Percentiles rank a stretch among this genome's conserved stretches.
Conservation (phyloP, 2,113 vertebrate genomes). For the Pseudorasbora parva region DNA sequence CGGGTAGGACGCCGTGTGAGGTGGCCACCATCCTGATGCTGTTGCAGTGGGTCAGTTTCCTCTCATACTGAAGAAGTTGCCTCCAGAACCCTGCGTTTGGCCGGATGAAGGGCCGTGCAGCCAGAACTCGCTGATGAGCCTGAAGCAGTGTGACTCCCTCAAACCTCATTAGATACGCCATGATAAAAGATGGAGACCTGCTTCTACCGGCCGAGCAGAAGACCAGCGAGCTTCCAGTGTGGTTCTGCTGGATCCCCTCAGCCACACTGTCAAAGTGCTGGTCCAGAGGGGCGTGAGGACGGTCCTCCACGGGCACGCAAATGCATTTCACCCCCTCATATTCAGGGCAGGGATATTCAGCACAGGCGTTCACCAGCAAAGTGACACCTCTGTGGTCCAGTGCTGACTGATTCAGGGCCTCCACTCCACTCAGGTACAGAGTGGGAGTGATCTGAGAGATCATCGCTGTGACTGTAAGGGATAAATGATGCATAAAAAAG, state of each 20-base stretch:
- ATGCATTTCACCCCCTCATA: conserved; percentile 60
- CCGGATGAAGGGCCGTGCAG: conserved; percentile 67
- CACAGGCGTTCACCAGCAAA: conserved; percentile 63
- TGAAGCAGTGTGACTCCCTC: conserved; percentile 62
- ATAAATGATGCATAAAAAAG: not conserved
- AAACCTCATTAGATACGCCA: conserved; percentile 79
- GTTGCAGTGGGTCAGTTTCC: conserved; percentile 65
- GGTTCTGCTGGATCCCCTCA: conserved; percentile 66
- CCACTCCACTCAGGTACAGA: conserved; percentile 71
- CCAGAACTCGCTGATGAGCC: conserved; percentile 67
- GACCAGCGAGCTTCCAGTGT: conserved; percentile 69
- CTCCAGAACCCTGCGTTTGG: conserved; percentile 81
- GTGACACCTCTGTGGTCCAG: conserved; percentile 71
- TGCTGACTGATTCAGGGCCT: conserved; percentile 62
- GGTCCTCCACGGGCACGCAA: conserved; percentile 68
- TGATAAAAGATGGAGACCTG: conserved; percentile 72
- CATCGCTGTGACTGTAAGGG: conserved; percentile 46
- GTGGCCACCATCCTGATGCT: conserved; percentile 68
- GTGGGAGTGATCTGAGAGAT: conserved; percentile 72
- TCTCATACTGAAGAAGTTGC: conserved; percentile 77
- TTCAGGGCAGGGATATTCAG: conserved; percentile 47
- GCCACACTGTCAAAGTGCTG: conserved; percentile 72
- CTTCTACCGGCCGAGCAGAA: conserved; percentile 76
- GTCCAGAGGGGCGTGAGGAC: conserved; percentile 54
- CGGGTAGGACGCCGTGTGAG: conserved; percentile 46